Base-by-base conservation (phyloP, 2,888 invertebrate genomes). In the Heliconius ismenius region DNA sequence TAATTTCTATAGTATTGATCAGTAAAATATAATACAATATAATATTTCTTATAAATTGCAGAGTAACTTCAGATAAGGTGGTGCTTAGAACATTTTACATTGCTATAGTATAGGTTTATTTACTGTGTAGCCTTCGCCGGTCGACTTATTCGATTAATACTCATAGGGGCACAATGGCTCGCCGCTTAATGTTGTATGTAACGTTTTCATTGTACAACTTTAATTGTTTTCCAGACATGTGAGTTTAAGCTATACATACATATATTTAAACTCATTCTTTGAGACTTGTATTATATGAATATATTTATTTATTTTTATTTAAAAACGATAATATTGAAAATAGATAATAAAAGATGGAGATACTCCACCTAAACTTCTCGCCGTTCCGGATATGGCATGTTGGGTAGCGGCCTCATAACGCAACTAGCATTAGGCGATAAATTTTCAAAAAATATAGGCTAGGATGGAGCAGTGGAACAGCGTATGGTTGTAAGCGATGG, bases 141-240 rank as follows among this genome's bases (percentile, higher is more conserved):
- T 81, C 82, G 86, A 88, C 85, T 90, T 89, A 90, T 90, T 91
- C 89, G 87, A 91, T 91, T 90, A 91, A 89, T 89, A 88, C 88
- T 87, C 83, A 82, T 81, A 84, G 86, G 84, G 83, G 86, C 86
- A 90, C 89, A 90, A 90, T 88, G 86, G 88, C 83, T 83, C 81
- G 84, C 84, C 86, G 86, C 86, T 87, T 87, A 88, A 85, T 86
- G 86, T 86, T 85, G 85, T 87, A 85, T 88, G 84, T 81, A 81
- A 82, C 80, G 87, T 84, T 86, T 89, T 88, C 89, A 89, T 91
- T 89, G 90, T 89, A 86, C 86, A 91, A 91, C 88, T 92, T 92
- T 89, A 90, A 92, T 91, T 91, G 89, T 91, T 91, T 90, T 88
- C 88, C 87, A 86, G 83, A 82, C 84, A 81, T 75, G 75, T 65